A percentile compares a stretch with the other conserved stretches of the same genome.
These are phyloP conservation scores for Sapayoa aenigma DNA, from an alignment of 2,113 vertebrate genomes.

Conservation along the genomic window DNA sequence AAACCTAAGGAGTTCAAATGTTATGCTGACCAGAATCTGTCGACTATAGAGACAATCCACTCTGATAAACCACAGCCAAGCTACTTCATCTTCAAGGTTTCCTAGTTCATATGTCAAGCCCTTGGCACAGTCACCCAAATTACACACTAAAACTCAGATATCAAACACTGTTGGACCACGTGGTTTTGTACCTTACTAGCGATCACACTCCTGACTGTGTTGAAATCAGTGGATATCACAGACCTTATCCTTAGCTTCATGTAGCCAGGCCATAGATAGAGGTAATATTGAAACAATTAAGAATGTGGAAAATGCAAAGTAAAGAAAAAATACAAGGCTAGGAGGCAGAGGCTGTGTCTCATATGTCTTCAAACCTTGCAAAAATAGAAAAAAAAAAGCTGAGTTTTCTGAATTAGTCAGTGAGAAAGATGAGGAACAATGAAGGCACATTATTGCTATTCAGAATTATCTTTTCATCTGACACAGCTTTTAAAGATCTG, in stretches of 20 bases:
- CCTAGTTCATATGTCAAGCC: not conserved
- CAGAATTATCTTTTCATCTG: not conserved
- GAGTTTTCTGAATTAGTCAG: not conserved
- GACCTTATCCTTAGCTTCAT: not conserved
- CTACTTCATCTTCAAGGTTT: not conserved
- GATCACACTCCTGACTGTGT: not conserved
- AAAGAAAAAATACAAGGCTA: not conserved
- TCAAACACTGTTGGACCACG: fast-evolving
- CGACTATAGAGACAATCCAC: not conserved
- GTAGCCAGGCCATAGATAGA: not conserved
- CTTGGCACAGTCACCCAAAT: not conserved
- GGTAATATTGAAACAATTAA: not conserved
- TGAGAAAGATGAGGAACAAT: not conserved
- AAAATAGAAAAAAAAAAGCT: not conserved
- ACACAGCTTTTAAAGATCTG: not conserved
- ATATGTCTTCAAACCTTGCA: not conserved
- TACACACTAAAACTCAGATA: not conserved
- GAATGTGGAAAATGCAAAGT: not conserved
- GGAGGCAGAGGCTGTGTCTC: not conserved
- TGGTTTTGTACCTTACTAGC: not conserved
- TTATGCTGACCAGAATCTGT: not conserved
- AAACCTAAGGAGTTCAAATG: not conserved
- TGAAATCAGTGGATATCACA: not conserved
- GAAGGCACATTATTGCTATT: not conserved
- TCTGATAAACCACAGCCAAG: not conserved